These are phyloP conservation scores for Brachionichthys hirsutus DNA, from an alignment of 2,113 vertebrate species.

Conservation along the genomic window DNA sequence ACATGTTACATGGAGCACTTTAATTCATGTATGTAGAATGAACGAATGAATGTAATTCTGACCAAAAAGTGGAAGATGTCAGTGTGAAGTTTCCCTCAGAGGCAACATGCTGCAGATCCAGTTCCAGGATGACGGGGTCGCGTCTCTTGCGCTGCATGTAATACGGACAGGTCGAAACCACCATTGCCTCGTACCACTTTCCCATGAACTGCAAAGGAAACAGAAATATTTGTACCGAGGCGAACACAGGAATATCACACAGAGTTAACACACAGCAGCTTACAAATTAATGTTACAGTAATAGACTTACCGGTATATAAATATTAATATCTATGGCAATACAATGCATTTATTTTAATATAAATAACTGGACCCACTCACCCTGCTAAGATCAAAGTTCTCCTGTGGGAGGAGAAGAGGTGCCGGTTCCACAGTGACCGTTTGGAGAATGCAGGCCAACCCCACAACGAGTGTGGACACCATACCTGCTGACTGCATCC, in stretches of 20 bases:
- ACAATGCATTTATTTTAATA: too few relatives aligned
- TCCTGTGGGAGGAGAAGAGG: slow-evolving; percentile 76
- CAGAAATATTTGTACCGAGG: background rate
- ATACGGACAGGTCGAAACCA: slow-evolving; percentile 79
- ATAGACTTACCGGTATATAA: too few relatives aligned
- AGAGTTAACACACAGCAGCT: too few relatives aligned
- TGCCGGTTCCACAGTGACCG: slow-evolving; percentile 13
- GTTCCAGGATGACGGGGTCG: slow-evolving; percentile 69
- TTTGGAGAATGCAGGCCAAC: slow-evolving; percentile 23
- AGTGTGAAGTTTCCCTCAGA: slow-evolving; percentile 50
- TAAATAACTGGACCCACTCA: slow-evolving; percentile 60
- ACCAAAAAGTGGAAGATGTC: slow-evolving; percentile 44
- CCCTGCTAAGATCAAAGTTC: slow-evolving; percentile 82
- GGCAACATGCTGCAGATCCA: slow-evolving; percentile 71
- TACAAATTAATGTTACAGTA: too few relatives aligned
- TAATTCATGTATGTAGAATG: background rate
- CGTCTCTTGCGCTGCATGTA: slow-evolving; percentile 79
- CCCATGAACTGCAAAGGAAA: slow-evolving; percentile 75
- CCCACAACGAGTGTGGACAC: slow-evolving; percentile 41
- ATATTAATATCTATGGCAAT: too few relatives aligned
- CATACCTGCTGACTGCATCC: slow-evolving; percentile 43
- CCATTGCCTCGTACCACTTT: slow-evolving; percentile 84
- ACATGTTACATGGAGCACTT: background rate
- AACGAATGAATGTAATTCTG: background rate
- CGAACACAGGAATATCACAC: too few relatives aligned